Evolutionary conservation across 2,113 vertebrate species (phyloP).

Genomic region (Elachura formosa): DNA sequence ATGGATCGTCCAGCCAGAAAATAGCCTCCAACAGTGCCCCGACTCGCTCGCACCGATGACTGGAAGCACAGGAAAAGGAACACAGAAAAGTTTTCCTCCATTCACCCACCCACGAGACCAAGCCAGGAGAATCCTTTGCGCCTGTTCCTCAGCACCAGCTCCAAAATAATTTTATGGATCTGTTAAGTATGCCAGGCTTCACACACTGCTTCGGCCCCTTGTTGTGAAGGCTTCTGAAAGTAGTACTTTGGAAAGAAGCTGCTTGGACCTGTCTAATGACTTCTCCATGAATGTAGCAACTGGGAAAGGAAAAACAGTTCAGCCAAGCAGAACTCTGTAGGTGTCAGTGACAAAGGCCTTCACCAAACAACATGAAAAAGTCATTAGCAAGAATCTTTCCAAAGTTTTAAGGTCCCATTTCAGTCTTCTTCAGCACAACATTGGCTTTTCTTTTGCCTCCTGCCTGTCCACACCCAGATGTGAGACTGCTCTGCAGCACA

Average conservation of each 20-base stretch:
- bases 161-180: neutral
- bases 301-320: neutral
- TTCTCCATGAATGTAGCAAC: neutral
- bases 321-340: neutral
- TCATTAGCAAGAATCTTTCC: neutral
- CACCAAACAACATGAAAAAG: neutral
- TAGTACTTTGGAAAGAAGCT: neutral
- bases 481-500: neutral
- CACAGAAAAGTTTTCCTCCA: neutral
- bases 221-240: neutral
- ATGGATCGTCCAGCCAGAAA: constrained; percentile 91
- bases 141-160: neutral
- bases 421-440: neutral
- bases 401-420: neutral
- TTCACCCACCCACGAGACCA: neutral
- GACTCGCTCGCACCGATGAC: constrained; percentile 83
- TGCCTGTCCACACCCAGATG: neutral
- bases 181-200: neutral
- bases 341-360: neutral
- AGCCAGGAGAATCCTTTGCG: neutral
- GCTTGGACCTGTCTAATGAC: neutral
- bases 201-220: neutral
- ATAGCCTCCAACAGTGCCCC: constrained; percentile 85
- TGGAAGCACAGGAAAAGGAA: constrained; percentile 39
- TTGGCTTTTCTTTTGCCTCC: neutral